phyloP scores from a whole-genome alignment of 1,140 invertebrate species.

The Drosophila bocki region DNA sequence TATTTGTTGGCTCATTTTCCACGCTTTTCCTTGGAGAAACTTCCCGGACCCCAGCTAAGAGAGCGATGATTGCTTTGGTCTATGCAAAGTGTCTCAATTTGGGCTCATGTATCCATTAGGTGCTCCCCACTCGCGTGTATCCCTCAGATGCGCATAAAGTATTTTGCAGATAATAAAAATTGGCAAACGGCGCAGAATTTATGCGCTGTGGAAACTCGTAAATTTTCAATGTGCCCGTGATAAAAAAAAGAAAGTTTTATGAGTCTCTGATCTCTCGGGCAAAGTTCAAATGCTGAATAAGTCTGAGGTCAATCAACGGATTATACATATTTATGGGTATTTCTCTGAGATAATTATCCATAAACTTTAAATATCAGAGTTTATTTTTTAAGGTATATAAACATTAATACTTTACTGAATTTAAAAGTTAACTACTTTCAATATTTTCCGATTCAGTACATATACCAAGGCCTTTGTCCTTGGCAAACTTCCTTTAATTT shows the following conservation, averaged over 20 bases:
- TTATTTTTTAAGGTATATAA: background rate
- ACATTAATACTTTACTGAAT: background rate
- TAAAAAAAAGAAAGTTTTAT: conserved; percentile 53
- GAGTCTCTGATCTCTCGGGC: conserved; percentile 17
- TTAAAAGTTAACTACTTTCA: background rate
- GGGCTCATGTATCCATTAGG: conserved; percentile 53
- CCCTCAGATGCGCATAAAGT: conserved; percentile 47
- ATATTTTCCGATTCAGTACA: background rate
- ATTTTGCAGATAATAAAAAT: conserved; percentile 76
- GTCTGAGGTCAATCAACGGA: conserved; percentile 24
- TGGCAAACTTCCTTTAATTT: conserved; percentile 24
- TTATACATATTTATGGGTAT: conserved; percentile 35
- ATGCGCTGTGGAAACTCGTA: conserved; percentile 62
- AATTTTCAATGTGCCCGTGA: conserved; percentile 64
- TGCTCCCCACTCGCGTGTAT: conserved; percentile 11
- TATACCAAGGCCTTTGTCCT: background rate
- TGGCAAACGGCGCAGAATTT: conserved; percentile 56
- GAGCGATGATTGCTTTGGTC: conserved; percentile 36
- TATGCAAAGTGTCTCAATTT: conserved; percentile 62
- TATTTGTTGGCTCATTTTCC: conserved; percentile 47
- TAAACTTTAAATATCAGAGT: background rate
- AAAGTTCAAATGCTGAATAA: conserved; percentile 1
- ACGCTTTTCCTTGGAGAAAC: background rate
- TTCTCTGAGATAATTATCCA: background rate
- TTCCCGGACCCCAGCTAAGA: conserved; percentile 3